Evolutionary conservation across 2,113 vertebrate genomes (phyloP).

Genomic region (Chlorodrepanis virens): DNA sequence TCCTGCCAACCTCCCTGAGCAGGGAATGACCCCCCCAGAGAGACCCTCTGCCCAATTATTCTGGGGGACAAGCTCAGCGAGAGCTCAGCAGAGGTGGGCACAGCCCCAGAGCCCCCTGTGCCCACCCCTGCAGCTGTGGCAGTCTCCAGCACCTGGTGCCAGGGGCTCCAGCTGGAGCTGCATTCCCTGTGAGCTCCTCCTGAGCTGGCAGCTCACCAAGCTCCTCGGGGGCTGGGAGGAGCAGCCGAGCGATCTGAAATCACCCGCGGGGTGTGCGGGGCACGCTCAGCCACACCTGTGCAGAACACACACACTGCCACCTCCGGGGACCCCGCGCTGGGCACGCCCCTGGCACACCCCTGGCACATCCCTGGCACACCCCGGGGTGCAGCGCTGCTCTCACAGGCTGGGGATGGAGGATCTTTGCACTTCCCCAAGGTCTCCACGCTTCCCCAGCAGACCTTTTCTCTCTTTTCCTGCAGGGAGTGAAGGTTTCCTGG

Average conservation of each 20-base stretch:
- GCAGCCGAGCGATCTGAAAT: background rate
- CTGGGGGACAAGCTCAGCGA: rapidly evolving
- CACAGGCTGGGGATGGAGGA: rapidly evolving
- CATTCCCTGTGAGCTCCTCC: background rate
- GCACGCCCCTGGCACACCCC: background rate
- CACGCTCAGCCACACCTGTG: background rate
- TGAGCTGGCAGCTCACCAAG: background rate
- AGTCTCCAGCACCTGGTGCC: background rate
- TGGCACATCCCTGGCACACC: background rate
- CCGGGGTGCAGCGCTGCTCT: rapidly evolving
- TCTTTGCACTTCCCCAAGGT: background rate
- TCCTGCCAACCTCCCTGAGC: background rate
- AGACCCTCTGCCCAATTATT: rapidly evolving
- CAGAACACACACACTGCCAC: background rate
- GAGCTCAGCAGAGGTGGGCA: background rate
- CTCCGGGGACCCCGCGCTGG: too few relatives aligned
- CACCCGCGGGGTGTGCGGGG: rapidly evolving
- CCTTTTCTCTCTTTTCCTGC: background rate
- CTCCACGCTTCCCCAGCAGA: background rate
- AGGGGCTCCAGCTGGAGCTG: background rate
- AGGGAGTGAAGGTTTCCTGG: background rate
- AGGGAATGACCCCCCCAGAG: too few relatives aligned
- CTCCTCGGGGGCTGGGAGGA: background rate
- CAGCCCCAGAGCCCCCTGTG: background rate
- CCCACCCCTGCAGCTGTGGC: background rate